Base-by-base conservation (phyloP, 2,888 invertebrate species). In the Drosophila lutescens region DNA sequence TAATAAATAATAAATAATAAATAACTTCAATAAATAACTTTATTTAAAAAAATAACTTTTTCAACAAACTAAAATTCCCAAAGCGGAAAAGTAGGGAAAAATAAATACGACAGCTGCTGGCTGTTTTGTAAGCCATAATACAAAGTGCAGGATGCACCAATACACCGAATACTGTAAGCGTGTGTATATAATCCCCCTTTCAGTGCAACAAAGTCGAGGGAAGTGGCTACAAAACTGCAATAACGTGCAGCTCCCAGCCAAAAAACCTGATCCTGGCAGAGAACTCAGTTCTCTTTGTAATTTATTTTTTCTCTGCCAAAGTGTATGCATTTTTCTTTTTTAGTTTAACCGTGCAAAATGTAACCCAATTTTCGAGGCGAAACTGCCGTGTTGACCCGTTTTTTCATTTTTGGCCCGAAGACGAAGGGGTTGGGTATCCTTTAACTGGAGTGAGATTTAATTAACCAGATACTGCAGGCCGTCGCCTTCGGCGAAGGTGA, bases 341-440 rank as follows among this genome's bases (percentile, higher is more conserved):
- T n/a, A 20, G 32, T 20, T 78, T 5, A 67, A 57, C 13, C 36
- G 53, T 32, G 46, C 41, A 43, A 59, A 58, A 32, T 34, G 34
- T 67, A 76, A 63, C 81, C 87, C 79, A 81, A 84, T 78, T 86
- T 74, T 76, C 58, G 54, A 74, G 84, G 53, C 78, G 80, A 84
- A 78, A 83, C 71, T 80, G 79, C 79, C 80, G 50, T 71, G 80
- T 50, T 80, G 78, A 79, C 56, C 61, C 40, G 60, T 51, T 70
- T 73, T 59, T 20, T 55, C 44, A 38, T 44, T 38, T 38, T 38
- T 13, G 38, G 38, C 38, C 34, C 10, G 20, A 53, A 9, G 38
- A 34, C 51, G 38, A 10, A 10, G 34, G 34, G 44, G 12, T n/a
- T n/a, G 2, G 17, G 7, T 20, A 20, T 43, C 43, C 43, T 20